These are phyloP conservation scores for Muscidifurax raptorellus DNA, from an alignment of 1,140 invertebrate species.

Conservation along the genomic window DNA sequence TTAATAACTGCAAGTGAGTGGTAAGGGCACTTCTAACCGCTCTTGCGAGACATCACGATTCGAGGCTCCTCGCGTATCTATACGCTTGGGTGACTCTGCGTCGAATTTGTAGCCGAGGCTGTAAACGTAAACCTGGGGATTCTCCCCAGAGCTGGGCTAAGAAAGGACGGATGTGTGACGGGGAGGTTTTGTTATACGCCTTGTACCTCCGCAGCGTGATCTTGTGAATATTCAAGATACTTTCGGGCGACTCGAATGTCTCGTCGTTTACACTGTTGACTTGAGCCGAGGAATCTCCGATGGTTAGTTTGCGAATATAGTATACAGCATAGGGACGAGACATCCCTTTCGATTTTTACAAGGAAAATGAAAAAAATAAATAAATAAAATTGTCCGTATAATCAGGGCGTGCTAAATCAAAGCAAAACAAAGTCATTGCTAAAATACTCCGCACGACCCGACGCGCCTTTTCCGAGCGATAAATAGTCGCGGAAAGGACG, in stretches of 20 bases:
- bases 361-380: too few species aligned
- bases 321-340: too few species aligned
- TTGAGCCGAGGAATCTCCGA: not conserved
- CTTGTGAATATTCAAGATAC: slow-evolving; percentile 16
- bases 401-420: too few species aligned
- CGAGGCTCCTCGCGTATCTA: slow-evolving; percentile 59
- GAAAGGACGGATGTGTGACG: slow-evolving; percentile 7
- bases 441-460: not conserved
- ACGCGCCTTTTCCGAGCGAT: slow-evolving; percentile 1
- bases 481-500: slow-evolving; percentile 15
- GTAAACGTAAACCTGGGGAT: slow-evolving; percentile 76
- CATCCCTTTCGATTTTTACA: too few species aligned
- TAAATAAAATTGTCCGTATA: too few species aligned
- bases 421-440: too few species aligned
- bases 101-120: slow-evolving; percentile 75
- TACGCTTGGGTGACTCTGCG: slow-evolving; percentile 72
- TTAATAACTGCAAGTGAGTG: slow-evolving; percentile 73
- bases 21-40: slow-evolving; percentile 67
- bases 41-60: slow-evolving; percentile 73
- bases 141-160: slow-evolving; percentile 52
- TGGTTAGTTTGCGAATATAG: not conserved
- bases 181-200: not conserved
- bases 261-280: not conserved
- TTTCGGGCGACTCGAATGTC: not conserved
- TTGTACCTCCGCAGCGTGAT: not conserved